These are phyloP conservation scores for Protobothrops flavoviridis DNA, from an alignment of 2,113 vertebrate genomes.

Conservation along the genomic window DNA sequence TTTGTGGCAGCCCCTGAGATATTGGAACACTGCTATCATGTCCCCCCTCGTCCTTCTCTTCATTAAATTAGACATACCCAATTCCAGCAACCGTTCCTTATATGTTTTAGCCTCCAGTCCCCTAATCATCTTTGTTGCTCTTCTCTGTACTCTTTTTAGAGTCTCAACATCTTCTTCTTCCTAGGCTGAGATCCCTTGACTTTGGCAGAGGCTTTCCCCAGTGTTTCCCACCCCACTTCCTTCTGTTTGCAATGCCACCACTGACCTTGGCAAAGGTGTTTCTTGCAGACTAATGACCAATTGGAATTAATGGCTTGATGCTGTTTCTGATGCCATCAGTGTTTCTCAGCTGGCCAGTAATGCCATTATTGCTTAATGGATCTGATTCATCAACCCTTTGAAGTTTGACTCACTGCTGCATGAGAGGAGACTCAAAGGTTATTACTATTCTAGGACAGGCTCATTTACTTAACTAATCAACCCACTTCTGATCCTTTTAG, in stretches of 20 bases:
- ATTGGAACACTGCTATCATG: no score
- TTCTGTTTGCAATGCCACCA: constrained; percentile 22
- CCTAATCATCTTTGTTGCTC: no score
- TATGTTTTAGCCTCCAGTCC: no score
- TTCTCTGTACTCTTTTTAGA: no score
- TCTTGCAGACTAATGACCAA: constrained; percentile 61
- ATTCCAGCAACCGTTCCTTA: no score
- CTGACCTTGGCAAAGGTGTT: constrained; percentile 56
- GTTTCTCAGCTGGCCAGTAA: constrained; percentile 55
- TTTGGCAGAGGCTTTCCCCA: constrained; percentile 38
- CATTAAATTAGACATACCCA: no score
- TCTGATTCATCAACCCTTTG: constrained; percentile 52
- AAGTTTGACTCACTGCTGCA: constrained; percentile 40
- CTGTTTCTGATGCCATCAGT: constrained; percentile 58
- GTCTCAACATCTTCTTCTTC: no score
- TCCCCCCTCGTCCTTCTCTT: no score
- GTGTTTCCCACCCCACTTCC: constrained; percentile 22
- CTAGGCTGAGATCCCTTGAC: not conserved
- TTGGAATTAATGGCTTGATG: constrained; percentile 62
- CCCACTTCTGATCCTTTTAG: constrained; percentile 39
- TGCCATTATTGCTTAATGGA: constrained; percentile 61
- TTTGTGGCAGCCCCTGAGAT: no score
- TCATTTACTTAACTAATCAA: constrained; percentile 61
- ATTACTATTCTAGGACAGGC: constrained; percentile 53
- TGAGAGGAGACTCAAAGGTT: constrained; percentile 46